phyloP scores from a whole-genome alignment of 2,888 invertebrate species.

The Ectemnius continuus region DNA sequence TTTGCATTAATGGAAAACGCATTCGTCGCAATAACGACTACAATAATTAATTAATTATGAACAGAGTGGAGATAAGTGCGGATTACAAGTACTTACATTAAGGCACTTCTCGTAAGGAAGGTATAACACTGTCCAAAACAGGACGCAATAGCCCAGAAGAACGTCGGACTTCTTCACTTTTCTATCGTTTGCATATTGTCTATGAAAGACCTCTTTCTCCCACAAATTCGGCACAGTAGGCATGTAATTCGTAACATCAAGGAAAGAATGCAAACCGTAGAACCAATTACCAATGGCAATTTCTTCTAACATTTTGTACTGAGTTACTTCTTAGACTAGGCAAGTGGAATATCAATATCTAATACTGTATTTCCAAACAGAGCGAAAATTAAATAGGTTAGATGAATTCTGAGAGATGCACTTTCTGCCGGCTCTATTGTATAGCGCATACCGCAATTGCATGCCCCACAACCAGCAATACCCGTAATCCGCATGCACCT shows the following conservation, averaged over 20 bases:
- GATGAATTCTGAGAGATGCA: too few relatives aligned
- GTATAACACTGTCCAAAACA: conserved; percentile 59
- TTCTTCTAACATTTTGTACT: conserved; percentile 48
- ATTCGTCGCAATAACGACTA: conserved; percentile 65
- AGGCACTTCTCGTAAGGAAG: conserved; percentile 61
- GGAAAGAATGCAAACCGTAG: conserved; percentile 47
- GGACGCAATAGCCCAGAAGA: conserved; percentile 54
- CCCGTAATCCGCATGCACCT: too few relatives aligned
- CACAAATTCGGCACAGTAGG: conserved; percentile 46
- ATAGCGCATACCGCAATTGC: too few relatives aligned
- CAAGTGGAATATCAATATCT: too few relatives aligned
- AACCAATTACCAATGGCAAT: conserved; percentile 44
- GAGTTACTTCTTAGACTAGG: too few relatives aligned
- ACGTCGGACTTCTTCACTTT: conserved; percentile 46
- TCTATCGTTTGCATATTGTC: conserved; percentile 23
- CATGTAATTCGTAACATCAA: conserved; percentile 50
- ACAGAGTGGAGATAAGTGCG: conserved; percentile 10
- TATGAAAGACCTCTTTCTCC: conserved; percentile 36
- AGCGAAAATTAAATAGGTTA: too few relatives aligned
- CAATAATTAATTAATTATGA: conserved; percentile 32
- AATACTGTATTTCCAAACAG: too few relatives aligned
- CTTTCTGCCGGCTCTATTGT: too few relatives aligned
- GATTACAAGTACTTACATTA: conserved; percentile 53
- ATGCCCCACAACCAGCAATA: too few relatives aligned
- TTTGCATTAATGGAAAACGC: conserved; percentile 56